Percentiles rank a stretch among this genome's conserved stretches.
phyloP scores from a whole-genome alignment of 1,140 invertebrate species.

The Cydia pomonella region DNA sequence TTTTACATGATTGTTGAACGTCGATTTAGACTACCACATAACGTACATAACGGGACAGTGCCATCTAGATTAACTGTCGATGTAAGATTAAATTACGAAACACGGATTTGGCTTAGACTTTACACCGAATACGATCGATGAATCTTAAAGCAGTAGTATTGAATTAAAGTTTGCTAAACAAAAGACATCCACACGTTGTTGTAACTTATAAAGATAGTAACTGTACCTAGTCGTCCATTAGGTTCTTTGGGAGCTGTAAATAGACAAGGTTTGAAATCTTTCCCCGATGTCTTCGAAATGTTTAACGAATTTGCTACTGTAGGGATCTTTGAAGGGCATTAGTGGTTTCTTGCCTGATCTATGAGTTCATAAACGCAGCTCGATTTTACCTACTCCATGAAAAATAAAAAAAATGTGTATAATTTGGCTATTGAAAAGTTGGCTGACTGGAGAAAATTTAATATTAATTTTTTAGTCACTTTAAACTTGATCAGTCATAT shows the following conservation, averaged over 20 bases:
- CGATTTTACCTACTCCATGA: background rate
- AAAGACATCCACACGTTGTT: background rate
- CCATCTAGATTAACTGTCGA: background rate
- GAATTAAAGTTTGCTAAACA: background rate
- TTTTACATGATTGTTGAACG: too few species aligned
- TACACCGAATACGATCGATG: background rate
- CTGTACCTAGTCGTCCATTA: background rate
- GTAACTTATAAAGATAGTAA: background rate
- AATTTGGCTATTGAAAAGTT: background rate
- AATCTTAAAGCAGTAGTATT: too few species aligned
- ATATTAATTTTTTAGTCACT: background rate
- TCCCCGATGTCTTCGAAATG: background rate
- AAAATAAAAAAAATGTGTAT: background rate
- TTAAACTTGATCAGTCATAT: background rate
- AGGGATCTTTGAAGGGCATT: background rate
- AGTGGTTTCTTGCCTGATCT: background rate
- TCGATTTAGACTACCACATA: too few species aligned
- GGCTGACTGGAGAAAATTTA: background rate
- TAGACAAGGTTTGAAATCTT: background rate
- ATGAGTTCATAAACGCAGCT: background rate
- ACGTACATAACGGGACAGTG: too few species aligned
- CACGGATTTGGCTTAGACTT: background rate
- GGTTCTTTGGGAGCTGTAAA: conserved; percentile 1
- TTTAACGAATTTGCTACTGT: background rate
- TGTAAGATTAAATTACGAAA: too few species aligned